Conservation (phyloP, 2,888 invertebrate genomes). For the Macropis europaea region DNA sequence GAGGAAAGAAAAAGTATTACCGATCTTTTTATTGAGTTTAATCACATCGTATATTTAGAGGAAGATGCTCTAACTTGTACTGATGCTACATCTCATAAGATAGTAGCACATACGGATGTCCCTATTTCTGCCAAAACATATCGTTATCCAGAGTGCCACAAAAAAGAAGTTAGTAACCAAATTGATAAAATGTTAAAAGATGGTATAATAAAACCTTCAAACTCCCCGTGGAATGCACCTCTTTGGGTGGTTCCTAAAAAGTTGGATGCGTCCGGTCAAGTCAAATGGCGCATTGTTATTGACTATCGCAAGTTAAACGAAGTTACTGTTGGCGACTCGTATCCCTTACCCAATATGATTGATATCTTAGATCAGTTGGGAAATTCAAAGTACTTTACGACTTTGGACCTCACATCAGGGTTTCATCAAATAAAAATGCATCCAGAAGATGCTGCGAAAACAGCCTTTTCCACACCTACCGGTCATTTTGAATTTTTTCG, state of each 20-base stretch:
- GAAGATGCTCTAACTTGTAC: not conserved
- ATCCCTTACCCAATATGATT: slow-evolving; percentile 43
- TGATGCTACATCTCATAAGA: not conserved
- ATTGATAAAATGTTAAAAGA: not conserved
- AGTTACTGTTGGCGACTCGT: slow-evolving; percentile 33
- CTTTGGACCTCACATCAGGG: slow-evolving; percentile 65
- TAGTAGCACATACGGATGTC: not conserved
- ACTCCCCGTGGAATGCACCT: not conserved
- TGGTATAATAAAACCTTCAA: not conserved
- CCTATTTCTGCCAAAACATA: not conserved
- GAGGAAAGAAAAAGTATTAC: not conserved
- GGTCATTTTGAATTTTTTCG: slow-evolving; percentile 61
- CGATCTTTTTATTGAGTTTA: not conserved
- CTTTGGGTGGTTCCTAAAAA: slow-evolving; percentile 7
- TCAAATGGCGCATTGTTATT: slow-evolving; percentile 33
- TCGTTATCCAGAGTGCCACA: not conserved
- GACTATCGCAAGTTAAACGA: slow-evolving; percentile 40
- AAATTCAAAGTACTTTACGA: slow-evolving; percentile 54
- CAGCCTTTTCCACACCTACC: slow-evolving; percentile 57
- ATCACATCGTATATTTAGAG: not conserved
- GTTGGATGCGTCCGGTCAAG: too few species aligned
- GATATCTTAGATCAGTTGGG: slow-evolving; percentile 66
- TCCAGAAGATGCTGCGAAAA: too few species aligned
- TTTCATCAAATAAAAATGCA: slow-evolving; percentile 70
- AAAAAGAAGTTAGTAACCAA: not conserved